phyloP scores from a whole-genome alignment of 2,113 vertebrate genomes.

The Varanus komodoensis region DNA sequence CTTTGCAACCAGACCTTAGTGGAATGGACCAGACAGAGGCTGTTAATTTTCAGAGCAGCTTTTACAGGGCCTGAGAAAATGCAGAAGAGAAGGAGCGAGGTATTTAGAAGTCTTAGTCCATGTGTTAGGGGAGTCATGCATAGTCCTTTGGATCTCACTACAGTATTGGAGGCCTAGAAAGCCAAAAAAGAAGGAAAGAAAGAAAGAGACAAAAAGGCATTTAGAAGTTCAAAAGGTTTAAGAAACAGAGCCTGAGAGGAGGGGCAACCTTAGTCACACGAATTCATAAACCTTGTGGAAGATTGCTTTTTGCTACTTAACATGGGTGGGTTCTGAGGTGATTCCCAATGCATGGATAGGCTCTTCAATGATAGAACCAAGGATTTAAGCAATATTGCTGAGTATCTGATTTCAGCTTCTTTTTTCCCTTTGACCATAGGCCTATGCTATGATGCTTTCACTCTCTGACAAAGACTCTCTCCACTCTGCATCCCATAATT shows the following conservation, averaged over 20 bases:
- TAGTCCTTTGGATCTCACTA: background rate
- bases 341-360: background rate
- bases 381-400: background rate
- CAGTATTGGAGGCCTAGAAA: background rate
- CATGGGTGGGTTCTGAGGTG: background rate
- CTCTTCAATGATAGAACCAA: background rate
- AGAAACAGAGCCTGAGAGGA: background rate
- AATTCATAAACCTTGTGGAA: background rate
- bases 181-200: too few relatives aligned
- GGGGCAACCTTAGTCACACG: background rate
- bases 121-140: background rate
- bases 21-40: background rate
- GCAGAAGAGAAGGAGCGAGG: background rate
- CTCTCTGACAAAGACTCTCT: conserved; percentile 96
- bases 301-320: background rate
- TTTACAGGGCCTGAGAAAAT: background rate
- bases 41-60: background rate
- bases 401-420: conserved; percentile 20
- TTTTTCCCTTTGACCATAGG: conserved; percentile 75
- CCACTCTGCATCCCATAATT: conserved; percentile 86
- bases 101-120: background rate
- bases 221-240: background rate
- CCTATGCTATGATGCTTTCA: conserved; percentile 98
- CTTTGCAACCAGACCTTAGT: background rate
- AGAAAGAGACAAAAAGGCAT: background rate